A percentile compares a stretch with the other conserved stretches of the same genome.
Conservation (phyloP, 2,113 vertebrate species). For the Tonatia bakeri region DNA sequence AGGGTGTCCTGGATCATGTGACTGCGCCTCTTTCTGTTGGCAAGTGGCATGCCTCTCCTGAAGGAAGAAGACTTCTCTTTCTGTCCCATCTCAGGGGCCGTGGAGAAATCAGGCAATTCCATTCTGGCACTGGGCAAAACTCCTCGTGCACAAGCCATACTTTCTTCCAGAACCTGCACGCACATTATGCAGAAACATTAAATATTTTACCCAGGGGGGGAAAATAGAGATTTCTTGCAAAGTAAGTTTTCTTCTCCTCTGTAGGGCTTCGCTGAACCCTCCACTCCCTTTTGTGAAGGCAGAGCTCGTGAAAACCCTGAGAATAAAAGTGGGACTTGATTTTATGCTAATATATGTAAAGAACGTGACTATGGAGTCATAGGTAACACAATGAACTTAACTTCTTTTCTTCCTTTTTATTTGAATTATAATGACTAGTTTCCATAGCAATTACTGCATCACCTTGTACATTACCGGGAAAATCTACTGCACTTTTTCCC, state of each 20-base stretch:
- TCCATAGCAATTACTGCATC: constrained; percentile 55
- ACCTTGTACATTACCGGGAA: constrained; percentile 50
- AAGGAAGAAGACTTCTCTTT: constrained; percentile 4
- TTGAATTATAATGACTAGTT: constrained; percentile 73
- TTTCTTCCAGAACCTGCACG: constrained; percentile 36
- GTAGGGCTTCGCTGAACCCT: neutral
- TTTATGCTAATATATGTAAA: constrained; percentile 56
- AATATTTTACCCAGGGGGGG: constrained; percentile 60
- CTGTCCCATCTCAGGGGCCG: neutral
- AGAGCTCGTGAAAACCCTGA: neutral
- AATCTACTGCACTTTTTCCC: constrained; percentile 45
- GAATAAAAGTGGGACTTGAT: constrained; percentile 19
- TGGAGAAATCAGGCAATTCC: neutral
- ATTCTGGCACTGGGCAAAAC: neutral
- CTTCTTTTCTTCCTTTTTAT: constrained; percentile 54
- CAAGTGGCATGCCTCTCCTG: neutral
- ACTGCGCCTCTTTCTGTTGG: constrained; percentile 14
- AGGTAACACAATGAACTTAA: constrained; percentile 68
- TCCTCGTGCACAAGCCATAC: neutral
- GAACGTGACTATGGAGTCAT: constrained; percentile 35
- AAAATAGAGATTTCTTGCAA: neutral
- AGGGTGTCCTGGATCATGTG: neutral
- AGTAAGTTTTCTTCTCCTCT: neutral
- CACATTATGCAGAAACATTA: constrained; percentile 52
- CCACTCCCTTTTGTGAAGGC: constrained; percentile 37